A percentile compares a stretch with the other conserved stretches of the same genome.
phyloP scores from a whole-genome alignment of 2,113 vertebrate genomes.

The Noturus placidus region DNA sequence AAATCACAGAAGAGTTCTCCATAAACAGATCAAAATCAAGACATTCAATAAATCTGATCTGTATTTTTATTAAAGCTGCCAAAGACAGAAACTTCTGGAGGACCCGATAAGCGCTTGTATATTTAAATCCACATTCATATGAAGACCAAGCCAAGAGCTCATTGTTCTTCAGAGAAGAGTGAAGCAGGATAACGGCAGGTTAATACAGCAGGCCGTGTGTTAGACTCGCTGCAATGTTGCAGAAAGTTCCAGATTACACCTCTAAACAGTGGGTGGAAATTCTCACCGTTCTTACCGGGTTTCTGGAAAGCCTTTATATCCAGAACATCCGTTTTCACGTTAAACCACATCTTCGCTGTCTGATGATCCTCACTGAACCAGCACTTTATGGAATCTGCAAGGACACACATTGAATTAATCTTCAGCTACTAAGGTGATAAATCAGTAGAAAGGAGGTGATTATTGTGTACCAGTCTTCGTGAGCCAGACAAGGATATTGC shows the following conservation, averaged over 20 bases:
- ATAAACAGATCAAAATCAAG: too few species aligned
- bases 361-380: constrained; percentile 77
- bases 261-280: neutral
- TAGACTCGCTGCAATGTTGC: neutral
- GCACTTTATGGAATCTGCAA: constrained; percentile 74
- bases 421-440: neutral
- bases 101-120: too few species aligned
- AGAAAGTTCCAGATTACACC: neutral
- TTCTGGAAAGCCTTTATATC: constrained; percentile 79
- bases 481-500: constrained; percentile 80
- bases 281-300: constrained; percentile 76
- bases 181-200: too few species aligned
- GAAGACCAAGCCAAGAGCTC: too few species aligned
- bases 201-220: neutral
- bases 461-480: constrained; percentile 68
- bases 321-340: constrained; percentile 72
- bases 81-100: too few species aligned
- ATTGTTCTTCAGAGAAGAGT: too few species aligned
- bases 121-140: too few species aligned
- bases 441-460: neutral
- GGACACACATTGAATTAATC: neutral
- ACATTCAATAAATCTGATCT: too few species aligned
- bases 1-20: too few species aligned
- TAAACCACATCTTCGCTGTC: constrained; percentile 79
- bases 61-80: too few species aligned